Percentiles rank a stretch among this genome's conserved stretches.
These are phyloP conservation scores for Coleophora flavipennella DNA, from an alignment of 2,888 invertebrate genomes.

Conservation along the genomic window DNA sequence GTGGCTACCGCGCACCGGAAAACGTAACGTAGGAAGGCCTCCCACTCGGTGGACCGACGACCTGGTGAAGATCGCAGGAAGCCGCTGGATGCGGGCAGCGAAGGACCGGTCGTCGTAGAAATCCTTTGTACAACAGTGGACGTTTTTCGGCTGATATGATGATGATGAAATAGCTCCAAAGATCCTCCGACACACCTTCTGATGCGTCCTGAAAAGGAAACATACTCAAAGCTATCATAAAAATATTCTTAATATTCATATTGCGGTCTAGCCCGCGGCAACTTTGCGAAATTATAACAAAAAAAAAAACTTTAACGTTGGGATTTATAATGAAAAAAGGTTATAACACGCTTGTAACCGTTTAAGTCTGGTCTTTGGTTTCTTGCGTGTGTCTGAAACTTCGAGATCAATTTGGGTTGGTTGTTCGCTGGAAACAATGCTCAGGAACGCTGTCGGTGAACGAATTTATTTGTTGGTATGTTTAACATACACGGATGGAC, in stretches of 20 bases:
- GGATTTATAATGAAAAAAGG: conserved; percentile 57
- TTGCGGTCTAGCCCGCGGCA: conserved; percentile 53
- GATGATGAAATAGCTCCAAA: no score
- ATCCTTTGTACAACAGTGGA: no score
- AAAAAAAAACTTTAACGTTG: conserved; percentile 55
- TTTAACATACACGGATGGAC: conserved; percentile 51
- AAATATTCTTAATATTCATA: conserved; percentile 61
- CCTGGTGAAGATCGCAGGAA: no score
- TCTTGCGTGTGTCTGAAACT: background rate
- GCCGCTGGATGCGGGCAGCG: no score
- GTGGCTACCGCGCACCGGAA: no score
- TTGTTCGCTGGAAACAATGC: conserved; percentile 37
- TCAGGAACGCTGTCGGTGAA: conserved; percentile 28
- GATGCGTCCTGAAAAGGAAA: conserved; percentile 19
- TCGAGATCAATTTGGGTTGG: conserved; percentile 24
- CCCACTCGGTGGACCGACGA: no score
- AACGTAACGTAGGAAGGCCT: no score
- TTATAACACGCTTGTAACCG: conserved; percentile 32
- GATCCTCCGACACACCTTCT: no score
- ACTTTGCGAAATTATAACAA: conserved; percentile 65
- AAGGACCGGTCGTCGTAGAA: no score
- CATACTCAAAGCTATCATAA: conserved; percentile 26
- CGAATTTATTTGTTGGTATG: conserved; percentile 55
- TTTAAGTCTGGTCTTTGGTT: conserved; percentile 21
- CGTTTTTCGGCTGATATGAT: no score